These are phyloP conservation scores for Lissocephala sabroskyi DNA, from an alignment of 2,888 invertebrate species.

Conservation along the genomic window DNA sequence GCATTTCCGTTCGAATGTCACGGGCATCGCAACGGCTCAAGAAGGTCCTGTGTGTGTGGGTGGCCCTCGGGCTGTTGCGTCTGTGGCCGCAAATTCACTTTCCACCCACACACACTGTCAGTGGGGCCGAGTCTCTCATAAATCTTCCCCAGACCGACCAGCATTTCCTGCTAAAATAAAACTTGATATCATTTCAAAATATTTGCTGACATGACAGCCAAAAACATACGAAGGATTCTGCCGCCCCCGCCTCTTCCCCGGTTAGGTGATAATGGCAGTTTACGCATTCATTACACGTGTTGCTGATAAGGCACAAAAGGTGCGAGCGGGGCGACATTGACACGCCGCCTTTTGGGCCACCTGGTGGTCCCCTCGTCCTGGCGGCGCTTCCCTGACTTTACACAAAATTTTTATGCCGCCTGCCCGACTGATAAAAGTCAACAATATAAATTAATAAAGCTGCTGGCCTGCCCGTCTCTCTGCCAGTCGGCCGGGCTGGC, in stretches of 20 bases:
- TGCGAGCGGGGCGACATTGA: constrained; percentile 9
- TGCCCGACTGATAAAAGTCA: constrained; percentile 57
- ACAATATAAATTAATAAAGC: constrained; percentile 66
- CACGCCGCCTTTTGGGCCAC: constrained; percentile 30
- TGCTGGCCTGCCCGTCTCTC: constrained; percentile 16
- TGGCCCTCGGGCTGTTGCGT: constrained; percentile 16
- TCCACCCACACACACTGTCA: neutral
- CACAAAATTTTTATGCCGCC: neutral
- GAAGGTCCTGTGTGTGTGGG: constrained; percentile 30
- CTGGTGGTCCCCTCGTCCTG: constrained; percentile 47
- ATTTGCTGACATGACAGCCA: constrained; percentile 64
- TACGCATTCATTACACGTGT: constrained; percentile 66
- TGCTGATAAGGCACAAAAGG: constrained; percentile 49
- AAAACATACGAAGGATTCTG: too few relatives aligned
- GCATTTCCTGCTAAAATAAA: too few relatives aligned
- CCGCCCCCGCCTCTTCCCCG: too few relatives aligned
- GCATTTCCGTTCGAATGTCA: constrained; percentile 5
- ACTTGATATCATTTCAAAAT: constrained; percentile 51
- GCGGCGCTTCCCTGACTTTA: neutral
- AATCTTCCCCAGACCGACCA: too few relatives aligned
- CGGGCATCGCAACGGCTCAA: constrained; percentile 25
- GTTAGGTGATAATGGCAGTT: constrained; percentile 63
- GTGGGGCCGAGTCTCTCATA: constrained; percentile 31
- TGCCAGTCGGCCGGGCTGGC: neutral
- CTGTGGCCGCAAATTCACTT: neutral